Base-by-base conservation (phyloP, 2,113 vertebrate genomes). In the Haliaeetus leucogaster region DNA sequence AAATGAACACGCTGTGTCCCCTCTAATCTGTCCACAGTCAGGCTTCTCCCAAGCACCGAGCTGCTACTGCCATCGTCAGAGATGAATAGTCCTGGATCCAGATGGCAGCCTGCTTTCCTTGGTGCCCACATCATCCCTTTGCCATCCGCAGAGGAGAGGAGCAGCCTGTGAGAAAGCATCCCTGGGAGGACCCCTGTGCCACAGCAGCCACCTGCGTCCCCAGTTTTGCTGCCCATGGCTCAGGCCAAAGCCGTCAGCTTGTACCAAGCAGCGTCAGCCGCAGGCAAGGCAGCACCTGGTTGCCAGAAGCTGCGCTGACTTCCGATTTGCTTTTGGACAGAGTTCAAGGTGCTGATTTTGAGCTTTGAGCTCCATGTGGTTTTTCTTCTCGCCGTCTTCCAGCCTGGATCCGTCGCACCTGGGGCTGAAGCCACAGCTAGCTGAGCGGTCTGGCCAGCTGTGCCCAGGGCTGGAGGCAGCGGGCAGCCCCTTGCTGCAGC, bases 21-120 rank as follows among this genome's bases (percentile, higher is more conserved):
- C 63, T 85, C 80, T 93, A 85, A 96, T 96, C 95, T 92, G 88
- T 48, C 83, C 92, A 45, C 96, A 95, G 58, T 79, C 85, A 70
- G 67, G 62, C 85, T 93, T 83, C 85, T 92, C 68, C 82, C 58
- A 36, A 55, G 89, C 76, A 12, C 89, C 50, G 80, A 93, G 89
- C 67, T 1, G 34, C 92, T 48, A 9, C 90, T 59, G 93, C 89
- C 32, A 1, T 70, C 11, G 2, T 80, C 82, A 63, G 88, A 88
- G 79, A 94, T 61, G 76, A 93, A 86, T 53, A 81, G 95, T 72
- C 56, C 83, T 30, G 63, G 84, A 77, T 82, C 71, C 95, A 87
- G 77, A 78, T 91, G 90, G 87, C 80, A 78, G 82, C 76, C 62
- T 87, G 93, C 93, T 67, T 38, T 62, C 63, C 56, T 59, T 5